Evolutionary conservation across 1,140 invertebrate genomes (phyloP).

Genomic region (Drosophila mojavensis): DNA sequence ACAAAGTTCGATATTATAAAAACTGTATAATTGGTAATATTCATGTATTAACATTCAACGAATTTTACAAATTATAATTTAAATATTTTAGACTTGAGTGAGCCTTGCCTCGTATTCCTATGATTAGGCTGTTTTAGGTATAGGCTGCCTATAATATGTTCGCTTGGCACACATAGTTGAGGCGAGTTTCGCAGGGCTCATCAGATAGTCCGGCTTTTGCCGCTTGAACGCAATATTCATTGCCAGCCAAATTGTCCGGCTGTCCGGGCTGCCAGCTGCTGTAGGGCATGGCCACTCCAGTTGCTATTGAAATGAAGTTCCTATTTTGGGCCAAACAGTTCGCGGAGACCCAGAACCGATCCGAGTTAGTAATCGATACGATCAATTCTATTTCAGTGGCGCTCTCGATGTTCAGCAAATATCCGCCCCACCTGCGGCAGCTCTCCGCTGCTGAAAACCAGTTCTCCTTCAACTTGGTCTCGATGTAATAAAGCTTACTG

Average conservation of each 20-base stretch:
- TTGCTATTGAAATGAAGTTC: constrained; percentile 14
- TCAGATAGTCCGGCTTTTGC: not conserved
- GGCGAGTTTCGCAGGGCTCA: not conserved
- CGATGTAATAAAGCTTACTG: constrained; percentile 12
- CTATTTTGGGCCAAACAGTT: not conserved
- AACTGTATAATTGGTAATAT: too few relatives aligned
- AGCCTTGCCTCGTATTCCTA: too few relatives aligned
- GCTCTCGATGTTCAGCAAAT: constrained; percentile 27
- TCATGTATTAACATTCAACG: too few relatives aligned
- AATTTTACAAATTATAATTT: too few relatives aligned
- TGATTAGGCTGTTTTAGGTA: not conserved
- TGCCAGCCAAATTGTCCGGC: not conserved
- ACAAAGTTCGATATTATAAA: too few relatives aligned
- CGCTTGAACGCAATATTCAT: constrained; percentile 15
- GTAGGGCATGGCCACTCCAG: constrained; percentile 27
- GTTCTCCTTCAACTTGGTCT: constrained; percentile 17
- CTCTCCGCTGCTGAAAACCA: constrained; percentile 24
- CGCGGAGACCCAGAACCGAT: constrained; percentile 15
- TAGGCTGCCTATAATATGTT: not conserved
- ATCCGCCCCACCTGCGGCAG: constrained; percentile 25
- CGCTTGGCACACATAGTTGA: constrained; percentile 26
- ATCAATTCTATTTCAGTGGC: constrained; percentile 21
- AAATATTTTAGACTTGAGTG: too few relatives aligned
- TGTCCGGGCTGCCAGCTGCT: constrained; percentile 8
- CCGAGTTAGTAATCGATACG: not conserved